Percentiles rank a stretch among this genome's conserved stretches.
These are phyloP conservation scores for Muricea muricata DNA, from an alignment of 92 coral and sea anemone species.

Conservation along the genomic window DNA sequence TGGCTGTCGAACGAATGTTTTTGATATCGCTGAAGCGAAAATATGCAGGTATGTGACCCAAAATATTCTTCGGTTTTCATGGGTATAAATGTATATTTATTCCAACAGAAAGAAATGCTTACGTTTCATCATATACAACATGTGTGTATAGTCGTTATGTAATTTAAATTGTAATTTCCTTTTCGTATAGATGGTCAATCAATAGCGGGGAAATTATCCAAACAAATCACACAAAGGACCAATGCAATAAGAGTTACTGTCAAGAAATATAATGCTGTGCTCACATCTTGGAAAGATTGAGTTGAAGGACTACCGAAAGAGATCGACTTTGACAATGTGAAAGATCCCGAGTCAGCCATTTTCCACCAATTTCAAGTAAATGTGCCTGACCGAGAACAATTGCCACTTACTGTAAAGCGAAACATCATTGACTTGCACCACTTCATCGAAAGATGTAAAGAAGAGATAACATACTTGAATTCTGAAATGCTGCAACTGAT, in stretches of 20 bases:
- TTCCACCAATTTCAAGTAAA: background rate
- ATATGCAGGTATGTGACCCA: background rate
- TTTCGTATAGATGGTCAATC: constrained; percentile 12
- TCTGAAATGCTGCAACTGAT: background rate
- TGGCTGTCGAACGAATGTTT: constrained; percentile 10
- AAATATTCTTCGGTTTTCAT: background rate
- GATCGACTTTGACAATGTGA: background rate
- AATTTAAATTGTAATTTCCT: background rate
- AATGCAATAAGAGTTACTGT: background rate
- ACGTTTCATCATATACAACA: background rate
- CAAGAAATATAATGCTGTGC: background rate
- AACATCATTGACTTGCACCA: background rate
- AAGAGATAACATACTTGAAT: background rate
- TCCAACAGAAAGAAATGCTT: background rate
- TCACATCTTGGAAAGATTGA: background rate
- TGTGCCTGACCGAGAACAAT: no score
- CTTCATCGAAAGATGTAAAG: constrained; percentile 6
- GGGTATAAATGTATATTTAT: background rate
- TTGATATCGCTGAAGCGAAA: constrained; percentile 14
- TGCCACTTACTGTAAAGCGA: background rate
- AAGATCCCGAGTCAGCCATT: background rate
- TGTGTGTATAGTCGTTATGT: background rate
- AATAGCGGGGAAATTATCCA: constrained; percentile 5
- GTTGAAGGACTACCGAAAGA: background rate
- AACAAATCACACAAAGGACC: constrained; percentile 14